Evolutionary conservation across 2,113 vertebrate genomes (phyloP).

Genomic region (Nerophis ophidion): DNA sequence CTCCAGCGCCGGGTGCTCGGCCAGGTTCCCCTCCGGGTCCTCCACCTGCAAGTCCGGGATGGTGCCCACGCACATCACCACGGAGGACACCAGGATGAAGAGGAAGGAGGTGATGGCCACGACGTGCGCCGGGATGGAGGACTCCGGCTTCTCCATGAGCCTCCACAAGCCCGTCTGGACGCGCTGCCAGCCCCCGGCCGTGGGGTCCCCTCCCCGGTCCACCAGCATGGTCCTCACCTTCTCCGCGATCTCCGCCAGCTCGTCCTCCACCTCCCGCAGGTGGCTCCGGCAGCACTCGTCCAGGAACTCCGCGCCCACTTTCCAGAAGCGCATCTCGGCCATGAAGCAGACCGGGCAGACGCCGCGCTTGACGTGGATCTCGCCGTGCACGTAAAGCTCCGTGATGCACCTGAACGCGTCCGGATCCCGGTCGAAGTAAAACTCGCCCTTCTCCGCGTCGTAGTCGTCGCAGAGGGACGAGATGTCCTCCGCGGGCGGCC

Average conservation of each 20-base stretch:
- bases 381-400: conserved; percentile 88
- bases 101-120: conserved; percentile 89
- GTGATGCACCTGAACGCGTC: conserved; percentile 91
- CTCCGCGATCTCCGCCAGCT: conserved; percentile 91
- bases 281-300: conserved; percentile 90
- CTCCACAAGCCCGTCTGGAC: conserved; percentile 87
- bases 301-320: conserved; percentile 82
- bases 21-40: conserved; percentile 78
- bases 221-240: conserved; percentile 88
- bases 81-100: conserved; percentile 87
- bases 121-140: conserved; percentile 81
- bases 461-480: conserved; percentile 90
- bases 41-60: conserved; percentile 88
- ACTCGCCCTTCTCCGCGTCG: conserved; percentile 83
- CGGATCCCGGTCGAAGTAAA: conserved; percentile 96
- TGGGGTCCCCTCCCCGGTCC: conserved; percentile 80
- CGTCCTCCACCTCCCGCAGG: conserved; percentile 85
- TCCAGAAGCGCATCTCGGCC: conserved; percentile 98
- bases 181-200: conserved; percentile 76
- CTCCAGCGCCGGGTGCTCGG: conserved; percentile 88
- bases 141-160: conserved; percentile 95
- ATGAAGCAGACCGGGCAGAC: conserved; percentile 96
- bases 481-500: conserved; percentile 65
- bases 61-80: conserved; percentile 93
- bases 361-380: conserved; percentile 93